Percentiles rank a stretch among this genome's conserved stretches.
phyloP scores from a whole-genome alignment of 2,888 invertebrate species.

The Norana najaformis region DNA sequence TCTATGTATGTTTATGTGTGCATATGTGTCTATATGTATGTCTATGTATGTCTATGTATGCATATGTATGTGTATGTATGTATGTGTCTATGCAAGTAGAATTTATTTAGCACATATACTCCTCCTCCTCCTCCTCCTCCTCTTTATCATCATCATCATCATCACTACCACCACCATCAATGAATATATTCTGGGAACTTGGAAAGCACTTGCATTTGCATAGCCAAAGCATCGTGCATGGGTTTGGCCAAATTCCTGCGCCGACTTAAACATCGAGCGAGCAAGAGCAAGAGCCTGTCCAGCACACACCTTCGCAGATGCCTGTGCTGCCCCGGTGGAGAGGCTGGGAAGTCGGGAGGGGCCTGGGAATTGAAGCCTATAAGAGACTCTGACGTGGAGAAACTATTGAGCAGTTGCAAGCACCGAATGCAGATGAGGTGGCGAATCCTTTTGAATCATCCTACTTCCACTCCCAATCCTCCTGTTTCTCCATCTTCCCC shows the following conservation, averaged over 20 bases:
- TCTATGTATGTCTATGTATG: neutral
- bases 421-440: neutral
- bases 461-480: neutral
- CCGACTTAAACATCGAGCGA: neutral
- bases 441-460: neutral
- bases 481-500: neutral
- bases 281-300: neutral
- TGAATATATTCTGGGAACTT: neutral
- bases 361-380: neutral
- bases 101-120: neutral
- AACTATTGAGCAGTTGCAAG: neutral
- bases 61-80: slow-evolving; percentile 3
- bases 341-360: neutral
- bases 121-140: neutral
- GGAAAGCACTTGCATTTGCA: neutral
- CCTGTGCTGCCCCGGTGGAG: neutral
- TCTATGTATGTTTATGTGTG: neutral
- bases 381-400: neutral
- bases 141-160: neutral
- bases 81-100: neutral
- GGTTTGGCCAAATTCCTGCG: neutral
- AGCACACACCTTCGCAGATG: neutral
- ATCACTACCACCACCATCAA: neutral
- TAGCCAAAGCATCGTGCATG: neutral
- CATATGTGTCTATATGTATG: slow-evolving; percentile 21